Base-by-base conservation (phyloP, 2,888 invertebrate species). In the Drosophila nr. medialis region DNA sequence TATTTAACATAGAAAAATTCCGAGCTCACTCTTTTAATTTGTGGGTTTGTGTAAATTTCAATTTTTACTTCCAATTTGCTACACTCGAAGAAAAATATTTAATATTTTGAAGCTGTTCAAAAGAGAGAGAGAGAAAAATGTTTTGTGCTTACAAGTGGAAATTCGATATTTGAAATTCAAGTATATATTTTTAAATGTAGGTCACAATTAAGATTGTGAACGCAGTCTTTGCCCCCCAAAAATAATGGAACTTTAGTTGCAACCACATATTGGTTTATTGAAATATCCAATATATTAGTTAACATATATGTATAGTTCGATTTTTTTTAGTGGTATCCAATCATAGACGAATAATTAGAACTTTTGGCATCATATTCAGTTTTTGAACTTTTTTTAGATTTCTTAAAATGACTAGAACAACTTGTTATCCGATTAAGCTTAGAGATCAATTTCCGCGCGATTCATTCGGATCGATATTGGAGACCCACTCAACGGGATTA, bases 401-500 rank as follows among this genome's bases (percentile, higher is more conserved):
- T 76, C 32, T 55, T 67, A 55, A 65, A 36, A 48, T 65, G 60
- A 59, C 59, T 51, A 49, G 50, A 72, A 69, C 61, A 36, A 53
- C 13, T 51, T 15, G 27, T 38, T 48, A 38, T 34, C 40, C 36
- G 45, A 62, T 18, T 29, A 27, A 38, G 61, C 30, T 11, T 15
- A 1, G 1, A 10, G 54, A 58, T 68, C 58, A 85, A 34, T 70
- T 79, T 48, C 77, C 65, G 32, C 84, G 84, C 2, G 86, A 30
- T 13, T 79, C 83, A 6, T 71, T 67, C 11, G 73, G 49, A 24
- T 89, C 87, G 7, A 86, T 86, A 42, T 76, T 86, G 42, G 89
- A 89, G 10, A 84, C 85, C 93, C 93, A 93, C 38, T 91, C 89
- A 45, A 89, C 83, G n/a, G 93, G 93, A 87, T 93, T 93, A 0